These are phyloP conservation scores for Macquaria australasica DNA, from an alignment of 2,113 vertebrate genomes.

Conservation along the genomic window DNA sequence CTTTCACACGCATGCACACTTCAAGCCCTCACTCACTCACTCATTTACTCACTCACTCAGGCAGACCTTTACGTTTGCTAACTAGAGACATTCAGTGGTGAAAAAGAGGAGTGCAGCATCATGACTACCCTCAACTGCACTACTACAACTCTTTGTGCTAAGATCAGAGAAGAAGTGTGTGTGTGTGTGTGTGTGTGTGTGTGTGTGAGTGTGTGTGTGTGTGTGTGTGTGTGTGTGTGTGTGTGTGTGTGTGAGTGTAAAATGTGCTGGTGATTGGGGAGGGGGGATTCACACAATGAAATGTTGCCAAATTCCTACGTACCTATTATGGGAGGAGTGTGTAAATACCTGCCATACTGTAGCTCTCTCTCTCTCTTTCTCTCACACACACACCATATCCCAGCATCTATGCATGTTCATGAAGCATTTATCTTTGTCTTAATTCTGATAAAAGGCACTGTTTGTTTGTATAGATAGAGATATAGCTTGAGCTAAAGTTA, in stretches of 20 bases:
- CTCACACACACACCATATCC: not conserved
- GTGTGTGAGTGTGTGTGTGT: not conserved
- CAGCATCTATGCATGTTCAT: not conserved
- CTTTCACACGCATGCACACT: not conserved
- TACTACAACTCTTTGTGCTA: not conserved
- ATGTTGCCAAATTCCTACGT: not conserved
- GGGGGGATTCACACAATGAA: not conserved
- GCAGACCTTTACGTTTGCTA: slow-evolving; percentile 5
- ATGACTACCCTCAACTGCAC: not conserved
- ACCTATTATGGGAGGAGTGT: not conserved
- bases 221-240: too few species aligned
- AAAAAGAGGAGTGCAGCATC: slow-evolving; percentile 22
- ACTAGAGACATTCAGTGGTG: slow-evolving; percentile 55
- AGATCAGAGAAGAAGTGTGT: not conserved
- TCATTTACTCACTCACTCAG: not conserved
- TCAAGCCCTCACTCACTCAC: not conserved
- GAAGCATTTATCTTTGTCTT: not conserved
- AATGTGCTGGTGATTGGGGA: not conserved
- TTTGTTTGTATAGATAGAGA: not conserved
- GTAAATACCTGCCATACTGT: not conserved
- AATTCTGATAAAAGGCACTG: not conserved
- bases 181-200: not conserved
- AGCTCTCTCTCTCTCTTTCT: not conserved
- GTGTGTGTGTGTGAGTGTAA: not conserved
- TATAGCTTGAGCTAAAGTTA: slow-evolving; percentile 46